phyloP scores from a whole-genome alignment of 2,797 vertebrate genomes.

The Dendrocincla fuliginosa region DNA sequence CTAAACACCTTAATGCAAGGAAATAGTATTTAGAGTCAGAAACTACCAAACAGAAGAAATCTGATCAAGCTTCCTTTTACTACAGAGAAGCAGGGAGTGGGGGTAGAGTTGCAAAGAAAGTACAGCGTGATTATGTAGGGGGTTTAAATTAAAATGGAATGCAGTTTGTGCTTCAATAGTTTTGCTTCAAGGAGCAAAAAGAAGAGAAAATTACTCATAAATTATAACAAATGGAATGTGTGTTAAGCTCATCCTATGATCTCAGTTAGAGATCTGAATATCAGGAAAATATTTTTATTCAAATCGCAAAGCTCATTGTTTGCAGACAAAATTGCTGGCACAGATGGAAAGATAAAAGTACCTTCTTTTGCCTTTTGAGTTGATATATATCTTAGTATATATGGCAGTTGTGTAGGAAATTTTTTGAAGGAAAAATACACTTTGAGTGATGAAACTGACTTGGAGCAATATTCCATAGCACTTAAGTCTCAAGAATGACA shows the following conservation, averaged over 20 bases:
- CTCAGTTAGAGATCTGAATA: not conserved
- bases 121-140: not conserved
- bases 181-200: not conserved
- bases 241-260: not conserved
- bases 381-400: not conserved
- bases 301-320: not conserved
- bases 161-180: not conserved
- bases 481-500: not conserved
- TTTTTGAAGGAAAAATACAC: not conserved
- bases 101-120: not conserved
- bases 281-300: conserved; percentile 5
- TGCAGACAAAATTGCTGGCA: not conserved
- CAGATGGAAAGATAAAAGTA: not conserved
- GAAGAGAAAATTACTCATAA: not conserved
- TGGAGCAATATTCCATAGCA: not conserved
- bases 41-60: not conserved
- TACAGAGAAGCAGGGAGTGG: not conserved
- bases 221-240: not conserved
- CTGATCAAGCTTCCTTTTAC: not conserved
- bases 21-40: not conserved
- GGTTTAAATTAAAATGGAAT: not conserved
- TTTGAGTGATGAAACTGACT: not conserved
- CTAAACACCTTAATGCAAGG: not conserved
- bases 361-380: not conserved
- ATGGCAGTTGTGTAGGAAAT: not conserved